Evolutionary conservation across 2,113 vertebrate species (phyloP).

Genomic region (Isurus oxyrinchus): DNA sequence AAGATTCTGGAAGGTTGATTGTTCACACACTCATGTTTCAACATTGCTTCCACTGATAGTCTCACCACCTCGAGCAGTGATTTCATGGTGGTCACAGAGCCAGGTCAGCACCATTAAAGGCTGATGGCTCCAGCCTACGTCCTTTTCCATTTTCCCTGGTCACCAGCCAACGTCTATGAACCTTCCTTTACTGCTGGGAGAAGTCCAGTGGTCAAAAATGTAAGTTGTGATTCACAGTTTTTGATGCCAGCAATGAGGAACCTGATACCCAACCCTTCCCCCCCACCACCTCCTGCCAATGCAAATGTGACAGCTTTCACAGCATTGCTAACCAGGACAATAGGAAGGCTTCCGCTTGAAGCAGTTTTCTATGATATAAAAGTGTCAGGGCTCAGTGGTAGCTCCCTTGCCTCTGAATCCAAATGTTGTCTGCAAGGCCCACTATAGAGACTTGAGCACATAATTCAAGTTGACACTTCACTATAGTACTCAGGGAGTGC

Average conservation of each 20-base stretch:
- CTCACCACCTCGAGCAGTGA: background rate
- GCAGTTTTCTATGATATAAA: background rate
- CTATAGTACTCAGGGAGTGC: background rate
- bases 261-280: background rate
- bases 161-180: background rate
- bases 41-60: background rate
- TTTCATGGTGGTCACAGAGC: background rate
- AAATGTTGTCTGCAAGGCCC: background rate
- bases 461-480: background rate
- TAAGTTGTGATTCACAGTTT: background rate
- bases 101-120: background rate
- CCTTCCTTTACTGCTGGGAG: background rate
- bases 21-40: background rate
- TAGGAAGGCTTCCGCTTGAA: background rate
- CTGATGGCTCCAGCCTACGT: background rate
- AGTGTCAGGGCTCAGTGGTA: background rate
- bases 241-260: background rate
- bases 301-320: background rate
- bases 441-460: background rate
- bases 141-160: background rate
- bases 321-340: background rate
- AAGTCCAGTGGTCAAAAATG: background rate
- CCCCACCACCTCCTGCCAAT: background rate
- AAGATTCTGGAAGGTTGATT: background rate
- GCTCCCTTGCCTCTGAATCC: background rate